Conservation (phyloP, 2,113 vertebrate species). For the Enhydra lutris region DNA sequence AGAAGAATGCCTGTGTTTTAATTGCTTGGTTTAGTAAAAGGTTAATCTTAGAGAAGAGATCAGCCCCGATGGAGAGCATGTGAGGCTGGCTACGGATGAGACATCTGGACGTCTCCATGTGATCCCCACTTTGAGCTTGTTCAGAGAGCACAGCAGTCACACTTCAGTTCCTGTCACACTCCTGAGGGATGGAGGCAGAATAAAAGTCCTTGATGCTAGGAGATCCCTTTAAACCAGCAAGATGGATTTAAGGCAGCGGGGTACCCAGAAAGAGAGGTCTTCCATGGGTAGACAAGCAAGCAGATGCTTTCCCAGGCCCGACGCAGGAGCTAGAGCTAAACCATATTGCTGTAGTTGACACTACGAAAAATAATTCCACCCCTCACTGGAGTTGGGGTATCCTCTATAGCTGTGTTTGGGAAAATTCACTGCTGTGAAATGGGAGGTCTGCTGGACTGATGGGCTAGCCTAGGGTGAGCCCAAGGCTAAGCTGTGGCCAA, state of each 20-base stretch:
- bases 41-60: not conserved
- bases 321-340: not conserved
- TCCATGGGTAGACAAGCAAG: not conserved
- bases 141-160: not conserved
- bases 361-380: not conserved
- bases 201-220: not conserved
- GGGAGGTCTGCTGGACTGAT: not conserved
- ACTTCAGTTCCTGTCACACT: not conserved
- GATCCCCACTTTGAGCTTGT: not conserved
- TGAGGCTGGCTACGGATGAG: not conserved
- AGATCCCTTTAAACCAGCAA: not conserved
- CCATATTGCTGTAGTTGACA: not conserved
- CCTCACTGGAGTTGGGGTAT: not conserved
- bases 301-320: not conserved
- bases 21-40: not conserved
- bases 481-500: not conserved
- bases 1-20: not conserved
- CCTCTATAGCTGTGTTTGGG: not conserved
- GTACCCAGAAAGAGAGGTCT: not conserved
- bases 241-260: not conserved
- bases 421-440: not conserved
- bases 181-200: not conserved
- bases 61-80: not conserved
- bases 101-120: not conserved
- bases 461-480: not conserved